phyloP scores from a whole-genome alignment of 2,113 vertebrate species.

The Neotoma lepida region DNA sequence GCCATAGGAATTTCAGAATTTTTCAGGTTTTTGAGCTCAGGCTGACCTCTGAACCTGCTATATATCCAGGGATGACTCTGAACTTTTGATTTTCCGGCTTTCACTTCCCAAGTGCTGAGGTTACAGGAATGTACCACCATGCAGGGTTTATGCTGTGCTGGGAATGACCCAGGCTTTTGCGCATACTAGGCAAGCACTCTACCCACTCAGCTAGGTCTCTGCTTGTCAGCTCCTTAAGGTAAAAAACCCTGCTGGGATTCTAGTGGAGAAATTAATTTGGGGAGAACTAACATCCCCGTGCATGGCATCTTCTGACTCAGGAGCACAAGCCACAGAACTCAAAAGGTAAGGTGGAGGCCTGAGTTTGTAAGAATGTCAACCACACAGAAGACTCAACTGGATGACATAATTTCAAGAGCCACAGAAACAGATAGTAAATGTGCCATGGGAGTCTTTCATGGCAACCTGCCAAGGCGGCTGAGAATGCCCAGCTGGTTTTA shows the following conservation, averaged over 20 bases:
- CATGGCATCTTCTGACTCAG: accelerated
- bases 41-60: background rate
- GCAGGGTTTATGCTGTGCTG: background rate
- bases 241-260: background rate
- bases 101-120: background rate
- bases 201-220: background rate
- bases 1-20: background rate
- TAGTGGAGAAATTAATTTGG: background rate
- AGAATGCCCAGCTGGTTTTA: background rate
- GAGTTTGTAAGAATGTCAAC: background rate
- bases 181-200: background rate
- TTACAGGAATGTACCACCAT: too few relatives aligned
- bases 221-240: background rate
- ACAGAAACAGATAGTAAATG: background rate
- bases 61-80: background rate
- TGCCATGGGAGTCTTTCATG: accelerated
- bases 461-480: accelerated
- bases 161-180: background rate
- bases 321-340: accelerated
- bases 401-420: background rate
- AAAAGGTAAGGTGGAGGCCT: background rate
- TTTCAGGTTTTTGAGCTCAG: background rate
- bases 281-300: background rate
- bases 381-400: background rate
- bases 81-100: background rate